These are phyloP conservation scores for Napeogenes sylphis DNA, from an alignment of 2,888 invertebrate genomes.

Conservation along the genomic window DNA sequence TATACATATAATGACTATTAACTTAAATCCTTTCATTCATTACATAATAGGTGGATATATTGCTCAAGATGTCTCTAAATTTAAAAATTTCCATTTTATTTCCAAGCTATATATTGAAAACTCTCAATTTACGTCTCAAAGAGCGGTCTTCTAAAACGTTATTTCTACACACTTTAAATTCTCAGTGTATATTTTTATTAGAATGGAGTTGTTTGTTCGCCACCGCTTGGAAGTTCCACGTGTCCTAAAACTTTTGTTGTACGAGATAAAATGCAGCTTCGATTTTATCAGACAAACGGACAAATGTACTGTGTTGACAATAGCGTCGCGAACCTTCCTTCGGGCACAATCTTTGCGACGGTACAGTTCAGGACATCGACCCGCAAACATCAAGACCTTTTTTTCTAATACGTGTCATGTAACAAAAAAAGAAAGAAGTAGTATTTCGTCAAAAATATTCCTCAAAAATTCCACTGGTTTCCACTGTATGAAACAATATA, in stretches of 20 bases:
- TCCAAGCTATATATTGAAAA: background rate
- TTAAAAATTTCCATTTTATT: background rate
- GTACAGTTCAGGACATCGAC: conserved; percentile 23
- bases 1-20: background rate
- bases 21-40: no score
- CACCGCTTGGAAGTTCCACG: conserved; percentile 8
- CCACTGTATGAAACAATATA: no score
- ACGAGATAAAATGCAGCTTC: conserved; percentile 25
- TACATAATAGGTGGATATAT: background rate
- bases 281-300: conserved; percentile 27
- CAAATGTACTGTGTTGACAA: conserved; percentile 31
- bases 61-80: background rate
- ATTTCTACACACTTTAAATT: conserved; percentile 2
- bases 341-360: conserved; percentile 23
- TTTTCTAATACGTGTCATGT: conserved; percentile 4
- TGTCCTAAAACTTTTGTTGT: conserved; percentile 10
- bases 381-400: conserved; percentile 20
- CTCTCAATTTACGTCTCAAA: background rate
- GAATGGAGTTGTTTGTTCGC: conserved; percentile 11
- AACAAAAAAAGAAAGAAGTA: background rate
- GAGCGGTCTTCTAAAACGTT: background rate
- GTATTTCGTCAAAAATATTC: no score
- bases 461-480: no score
- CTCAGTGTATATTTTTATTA: conserved; percentile 9
- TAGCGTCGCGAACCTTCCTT: conserved; percentile 25